phyloP scores from a whole-genome alignment of 2,888 invertebrate genomes.

The Oscheius sp. region DNA sequence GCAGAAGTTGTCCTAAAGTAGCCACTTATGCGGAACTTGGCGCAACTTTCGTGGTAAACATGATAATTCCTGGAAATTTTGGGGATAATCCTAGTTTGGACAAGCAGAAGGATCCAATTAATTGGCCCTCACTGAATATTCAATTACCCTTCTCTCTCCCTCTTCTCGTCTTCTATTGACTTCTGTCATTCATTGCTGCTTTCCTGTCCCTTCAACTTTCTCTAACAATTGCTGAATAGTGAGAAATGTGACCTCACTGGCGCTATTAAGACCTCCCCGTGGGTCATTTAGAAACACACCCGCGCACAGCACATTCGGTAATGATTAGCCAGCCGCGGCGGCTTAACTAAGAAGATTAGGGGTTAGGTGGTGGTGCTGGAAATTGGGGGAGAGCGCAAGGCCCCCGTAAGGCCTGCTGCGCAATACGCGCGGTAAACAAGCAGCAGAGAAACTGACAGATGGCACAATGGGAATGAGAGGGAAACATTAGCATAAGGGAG shows the following conservation, averaged over 20 bases:
- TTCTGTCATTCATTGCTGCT: not conserved
- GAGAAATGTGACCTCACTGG: no score
- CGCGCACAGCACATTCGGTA: constrained; percentile 3
- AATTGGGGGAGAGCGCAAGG: constrained; percentile 1
- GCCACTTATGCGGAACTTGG: not conserved
- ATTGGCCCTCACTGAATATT: constrained; percentile 8
- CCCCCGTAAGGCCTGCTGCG: not conserved
- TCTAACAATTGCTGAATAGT: not conserved
- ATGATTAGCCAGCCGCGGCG: constrained; percentile 27
- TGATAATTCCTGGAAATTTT: not conserved
- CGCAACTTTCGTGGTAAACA: no score
- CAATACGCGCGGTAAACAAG: constrained; percentile 30
- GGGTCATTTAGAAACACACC: not conserved
- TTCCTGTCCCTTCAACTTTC: not conserved
- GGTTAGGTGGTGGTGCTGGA: no score
- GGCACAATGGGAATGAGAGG: constrained; percentile 20
- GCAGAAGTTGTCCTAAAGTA: no score
- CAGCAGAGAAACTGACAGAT: constrained; percentile 21
- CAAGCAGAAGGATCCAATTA: not conserved
- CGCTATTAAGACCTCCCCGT: not conserved
- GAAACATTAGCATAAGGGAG: constrained; percentile 27
- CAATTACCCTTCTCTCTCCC: constrained; percentile 1
- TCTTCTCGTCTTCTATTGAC: not conserved
- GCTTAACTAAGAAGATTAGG: constrained; percentile 32
- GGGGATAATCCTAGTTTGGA: no score